These are phyloP conservation scores for Addax nasomaculatus DNA, from an alignment of 2,113 vertebrate genomes.

Conservation along the genomic window DNA sequence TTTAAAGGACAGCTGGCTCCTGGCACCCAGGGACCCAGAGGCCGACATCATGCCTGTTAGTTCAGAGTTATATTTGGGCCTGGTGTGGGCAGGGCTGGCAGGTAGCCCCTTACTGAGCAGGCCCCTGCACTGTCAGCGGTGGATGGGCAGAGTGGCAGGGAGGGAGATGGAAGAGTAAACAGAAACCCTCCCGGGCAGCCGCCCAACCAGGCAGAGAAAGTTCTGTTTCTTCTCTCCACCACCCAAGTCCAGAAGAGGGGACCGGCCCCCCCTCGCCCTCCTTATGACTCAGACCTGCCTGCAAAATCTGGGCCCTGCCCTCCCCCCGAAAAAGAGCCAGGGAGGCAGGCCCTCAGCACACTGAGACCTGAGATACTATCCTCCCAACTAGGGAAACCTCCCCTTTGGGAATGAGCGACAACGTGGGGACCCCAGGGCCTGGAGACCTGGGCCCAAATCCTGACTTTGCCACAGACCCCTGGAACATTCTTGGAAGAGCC, in stretches of 20 bases:
- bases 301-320: background rate
- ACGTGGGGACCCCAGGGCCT: background rate
- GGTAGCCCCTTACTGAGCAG: background rate
- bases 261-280: background rate
- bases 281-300: constrained; percentile 52
- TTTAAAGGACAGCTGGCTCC: background rate
- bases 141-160: background rate
- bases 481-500: background rate
- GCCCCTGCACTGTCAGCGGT: background rate
- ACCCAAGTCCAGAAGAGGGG: background rate
- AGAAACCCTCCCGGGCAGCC: constrained; percentile 29
- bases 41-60: background rate
- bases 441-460: background rate
- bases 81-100: background rate
- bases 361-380: background rate
- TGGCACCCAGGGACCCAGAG: background rate
- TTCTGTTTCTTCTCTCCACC: constrained; percentile 37
- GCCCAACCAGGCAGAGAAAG: constrained; percentile 11
- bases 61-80: constrained; percentile 51
- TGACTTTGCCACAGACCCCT: background rate
- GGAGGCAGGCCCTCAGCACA: fast-evolving
- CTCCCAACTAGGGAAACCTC: background rate
- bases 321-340: background rate
- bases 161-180: constrained; percentile 44
- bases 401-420: background rate